Percentiles rank a stretch among this genome's conserved stretches.
Evolutionary conservation across 2,797 vertebrate species (phyloP).

Genomic region (Parauchenoglanis punctatus): DNA sequence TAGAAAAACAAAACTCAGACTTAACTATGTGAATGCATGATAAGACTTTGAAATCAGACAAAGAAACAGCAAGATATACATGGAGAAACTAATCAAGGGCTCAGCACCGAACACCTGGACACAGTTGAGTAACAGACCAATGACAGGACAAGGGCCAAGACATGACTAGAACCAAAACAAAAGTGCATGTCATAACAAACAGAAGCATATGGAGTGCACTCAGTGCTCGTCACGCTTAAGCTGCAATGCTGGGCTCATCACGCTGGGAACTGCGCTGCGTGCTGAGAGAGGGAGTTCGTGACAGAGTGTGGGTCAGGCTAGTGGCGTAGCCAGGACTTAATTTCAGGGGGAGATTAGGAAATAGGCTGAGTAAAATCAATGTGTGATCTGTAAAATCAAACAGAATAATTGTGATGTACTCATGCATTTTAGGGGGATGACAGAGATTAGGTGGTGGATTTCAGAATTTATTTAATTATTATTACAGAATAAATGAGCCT

Average conservation of each 20-base stretch:
- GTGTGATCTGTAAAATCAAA: not conserved
- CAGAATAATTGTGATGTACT: not conserved
- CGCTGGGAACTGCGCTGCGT: not conserved
- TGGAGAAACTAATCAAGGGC: not conserved
- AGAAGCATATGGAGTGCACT: not conserved
- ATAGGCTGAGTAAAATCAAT: slow-evolving; percentile 13
- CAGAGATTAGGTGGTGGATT: not conserved
- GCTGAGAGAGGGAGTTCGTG: not conserved
- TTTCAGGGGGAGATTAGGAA: slow-evolving; percentile 20
- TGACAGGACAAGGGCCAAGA: not conserved
- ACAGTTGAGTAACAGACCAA: not conserved
- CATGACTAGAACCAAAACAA: not conserved
- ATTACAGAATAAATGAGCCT: not conserved
- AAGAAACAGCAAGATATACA: not conserved
- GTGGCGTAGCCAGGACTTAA: not conserved
- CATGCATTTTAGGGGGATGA: not conserved
- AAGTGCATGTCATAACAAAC: not conserved
- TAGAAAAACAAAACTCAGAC: not conserved
- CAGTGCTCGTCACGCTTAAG: not conserved
- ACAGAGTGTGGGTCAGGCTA: not conserved
- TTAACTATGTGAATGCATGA: not conserved
- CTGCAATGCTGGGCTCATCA: not conserved
- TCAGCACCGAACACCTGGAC: not conserved
- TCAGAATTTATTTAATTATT: not conserved
- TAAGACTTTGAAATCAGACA: not conserved